These are phyloP conservation scores for Patella pellucida DNA, from an alignment of 2,888 invertebrate species.

Conservation along the genomic window DNA sequence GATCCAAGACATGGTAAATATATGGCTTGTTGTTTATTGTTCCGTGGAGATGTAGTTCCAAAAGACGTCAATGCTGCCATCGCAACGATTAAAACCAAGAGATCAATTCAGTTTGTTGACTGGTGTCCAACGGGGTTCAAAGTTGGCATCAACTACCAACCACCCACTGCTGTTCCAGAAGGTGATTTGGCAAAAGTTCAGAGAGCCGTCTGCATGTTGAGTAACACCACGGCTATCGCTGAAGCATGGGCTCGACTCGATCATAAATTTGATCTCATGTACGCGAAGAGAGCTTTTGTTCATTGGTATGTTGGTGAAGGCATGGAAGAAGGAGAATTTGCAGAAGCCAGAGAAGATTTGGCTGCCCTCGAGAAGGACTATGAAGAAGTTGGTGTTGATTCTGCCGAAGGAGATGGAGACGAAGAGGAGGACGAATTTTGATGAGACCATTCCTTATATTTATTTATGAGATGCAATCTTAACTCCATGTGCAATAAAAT, in stretches of 20 bases:
- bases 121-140: neutral
- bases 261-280: slow-evolving; percentile 6
- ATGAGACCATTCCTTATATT: no score
- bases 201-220: slow-evolving; percentile 4
- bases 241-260: slow-evolving; percentile 2
- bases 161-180: neutral
- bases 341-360: slow-evolving; percentile 9
- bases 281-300: neutral
- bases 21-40: slow-evolving; percentile 62
- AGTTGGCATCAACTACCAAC: slow-evolving; percentile 4
- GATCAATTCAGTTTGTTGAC: neutral
- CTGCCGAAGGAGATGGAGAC: neutral
- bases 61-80: neutral
- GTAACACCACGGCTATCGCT: neutral
- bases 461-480: no score
- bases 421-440: neutral
- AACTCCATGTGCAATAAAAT: no score
- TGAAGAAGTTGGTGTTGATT: slow-evolving; percentile 4
- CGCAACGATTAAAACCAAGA: neutral
- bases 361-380: neutral
- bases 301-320: slow-evolving; percentile 11
- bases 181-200: slow-evolving; percentile 1
- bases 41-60: neutral
- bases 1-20: slow-evolving; percentile 7
- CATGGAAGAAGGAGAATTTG: slow-evolving; percentile 7